Evolutionary conservation across 2,888 invertebrate genomes (phyloP).

Genomic region (Bibio marci): DNA sequence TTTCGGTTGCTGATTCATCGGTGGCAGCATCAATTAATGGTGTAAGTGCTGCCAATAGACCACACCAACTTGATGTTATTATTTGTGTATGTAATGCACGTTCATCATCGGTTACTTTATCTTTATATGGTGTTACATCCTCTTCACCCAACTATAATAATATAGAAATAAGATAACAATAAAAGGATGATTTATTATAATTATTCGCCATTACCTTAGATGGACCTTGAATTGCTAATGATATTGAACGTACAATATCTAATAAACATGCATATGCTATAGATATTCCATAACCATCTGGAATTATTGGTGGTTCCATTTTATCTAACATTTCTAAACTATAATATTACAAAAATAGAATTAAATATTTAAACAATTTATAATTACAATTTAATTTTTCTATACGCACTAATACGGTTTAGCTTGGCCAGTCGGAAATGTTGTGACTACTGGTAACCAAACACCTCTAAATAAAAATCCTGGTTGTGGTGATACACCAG

Average conservation of each 20-base stretch:
- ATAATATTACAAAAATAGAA: constrained; percentile 14
- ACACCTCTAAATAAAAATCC: constrained; percentile 88
- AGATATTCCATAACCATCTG: constrained; percentile 96
- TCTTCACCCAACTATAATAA: background rate
- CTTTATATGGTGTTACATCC: constrained; percentile 28
- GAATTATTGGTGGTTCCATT: constrained; percentile 79
- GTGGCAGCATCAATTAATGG: constrained; percentile 89
- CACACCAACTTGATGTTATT: constrained; percentile 90
- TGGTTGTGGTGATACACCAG: constrained; percentile 69
- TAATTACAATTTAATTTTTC: constrained; percentile 3
- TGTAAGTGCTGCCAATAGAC: constrained; percentile 77
- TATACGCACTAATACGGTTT: constrained; percentile 77
- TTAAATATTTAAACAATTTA: background rate
- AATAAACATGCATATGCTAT: constrained; percentile 86
- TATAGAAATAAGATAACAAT: constrained; percentile 1
- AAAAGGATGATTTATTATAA: constrained; percentile 24
- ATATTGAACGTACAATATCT: constrained; percentile 77
- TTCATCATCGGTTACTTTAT: constrained; percentile 27
- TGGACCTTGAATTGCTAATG: constrained; percentile 48
- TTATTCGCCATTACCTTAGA: constrained; percentile 32
- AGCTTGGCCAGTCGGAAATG: constrained; percentile 68
- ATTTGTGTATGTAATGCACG: constrained; percentile 48
- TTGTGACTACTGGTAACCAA: constrained; percentile 77
- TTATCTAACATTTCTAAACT: constrained; percentile 95
- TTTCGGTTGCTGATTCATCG: constrained; percentile 83